Evolutionary conservation across 1,140 invertebrate species (phyloP).

Genomic region (Halictus rubicundus): DNA sequence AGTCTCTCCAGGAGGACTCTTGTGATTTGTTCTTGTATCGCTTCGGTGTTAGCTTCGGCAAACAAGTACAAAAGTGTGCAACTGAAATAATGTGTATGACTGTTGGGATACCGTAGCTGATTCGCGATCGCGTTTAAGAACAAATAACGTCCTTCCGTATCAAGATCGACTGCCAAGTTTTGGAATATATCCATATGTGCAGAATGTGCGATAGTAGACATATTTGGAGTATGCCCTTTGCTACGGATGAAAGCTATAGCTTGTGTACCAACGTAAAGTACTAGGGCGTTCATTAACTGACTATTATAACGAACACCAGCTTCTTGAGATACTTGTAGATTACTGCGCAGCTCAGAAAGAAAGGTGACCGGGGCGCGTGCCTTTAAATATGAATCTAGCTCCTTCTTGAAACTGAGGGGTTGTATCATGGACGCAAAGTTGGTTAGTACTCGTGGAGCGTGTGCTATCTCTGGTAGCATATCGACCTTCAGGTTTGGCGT

Average conservation of each 20-base stretch:
- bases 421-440: conserved; percentile 95
- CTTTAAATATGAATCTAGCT: conserved; percentile 98
- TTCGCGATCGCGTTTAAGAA: conserved; percentile 99
- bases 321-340: conserved; percentile 92
- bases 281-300: conserved; percentile 96
- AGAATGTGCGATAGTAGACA: conserved; percentile 97
- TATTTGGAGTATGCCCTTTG: conserved; percentile 94
- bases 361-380: conserved; percentile 97
- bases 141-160: conserved; percentile 97
- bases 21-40: conserved; percentile 95
- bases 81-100: conserved; percentile 99
- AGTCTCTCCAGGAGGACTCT: conserved; percentile 97
- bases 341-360: conserved; percentile 93
- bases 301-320: conserved; percentile 97
- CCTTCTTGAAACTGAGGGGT: conserved; percentile 93
- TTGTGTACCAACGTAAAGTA: conserved; percentile 98
- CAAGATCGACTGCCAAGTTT: conserved; percentile 97
- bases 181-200: conserved; percentile 99
- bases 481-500: conserved; percentile 99
- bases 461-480: conserved; percentile 91
- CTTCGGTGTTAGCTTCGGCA: conserved; percentile 98
- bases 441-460: conserved; percentile 92
- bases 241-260: conserved; percentile 94
- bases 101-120: conserved; percentile 99
- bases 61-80: conserved; percentile 98